phyloP scores from a whole-genome alignment of 1,140 invertebrate genomes.

The Micrasema longulum region DNA sequence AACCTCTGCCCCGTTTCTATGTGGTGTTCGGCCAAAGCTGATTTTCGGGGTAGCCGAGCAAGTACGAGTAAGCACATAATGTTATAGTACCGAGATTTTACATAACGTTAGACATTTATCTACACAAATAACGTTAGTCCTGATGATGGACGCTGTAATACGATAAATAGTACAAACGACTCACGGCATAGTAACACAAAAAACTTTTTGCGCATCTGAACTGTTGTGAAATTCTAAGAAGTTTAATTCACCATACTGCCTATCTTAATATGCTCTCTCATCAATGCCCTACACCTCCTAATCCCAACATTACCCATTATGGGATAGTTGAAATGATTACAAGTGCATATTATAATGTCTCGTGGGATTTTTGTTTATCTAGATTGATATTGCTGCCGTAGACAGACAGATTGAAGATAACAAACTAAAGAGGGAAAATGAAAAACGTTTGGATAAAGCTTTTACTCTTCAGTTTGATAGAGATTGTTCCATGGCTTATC shows the following conservation, averaged over 20 bases:
- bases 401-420: conserved; percentile 82
- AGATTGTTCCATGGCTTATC: conserved; percentile 72
- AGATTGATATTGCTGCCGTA: conserved; percentile 83
- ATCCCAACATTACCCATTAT: neutral
- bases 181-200: too few relatives aligned
- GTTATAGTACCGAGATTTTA: too few relatives aligned
- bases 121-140: too few relatives aligned
- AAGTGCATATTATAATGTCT: neutral
- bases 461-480: conserved; percentile 75
- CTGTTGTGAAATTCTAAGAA: neutral
- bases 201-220: neutral
- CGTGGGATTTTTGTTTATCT: too few relatives aligned
- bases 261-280: neutral
- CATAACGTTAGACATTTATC: too few relatives aligned
- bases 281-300: neutral
- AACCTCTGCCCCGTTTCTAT: too few relatives aligned
- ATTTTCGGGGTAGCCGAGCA: too few relatives aligned
- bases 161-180: too few relatives aligned
- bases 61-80: too few relatives aligned
- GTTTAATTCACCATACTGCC: neutral
- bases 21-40: too few relatives aligned
- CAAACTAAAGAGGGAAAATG: conserved; percentile 67
- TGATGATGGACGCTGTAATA: too few relatives aligned
- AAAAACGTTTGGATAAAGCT: conserved; percentile 74
- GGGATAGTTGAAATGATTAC: neutral